Conservation (phyloP, 2,888 invertebrate species). For the Epinotia brunnichana region DNA sequence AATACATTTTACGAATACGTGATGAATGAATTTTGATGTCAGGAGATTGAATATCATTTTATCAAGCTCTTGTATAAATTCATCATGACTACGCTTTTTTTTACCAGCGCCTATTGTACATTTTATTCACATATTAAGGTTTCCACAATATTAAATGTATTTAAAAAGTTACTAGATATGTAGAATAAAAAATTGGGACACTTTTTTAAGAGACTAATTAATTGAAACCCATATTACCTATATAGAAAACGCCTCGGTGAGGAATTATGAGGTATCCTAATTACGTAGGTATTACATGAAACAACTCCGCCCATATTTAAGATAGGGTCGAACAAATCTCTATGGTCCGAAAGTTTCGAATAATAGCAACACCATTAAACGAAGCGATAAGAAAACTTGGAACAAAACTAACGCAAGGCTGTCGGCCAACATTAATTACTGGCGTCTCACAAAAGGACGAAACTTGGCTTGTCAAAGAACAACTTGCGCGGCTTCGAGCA, state of each 20-base stretch:
- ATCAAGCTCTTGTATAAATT: neutral
- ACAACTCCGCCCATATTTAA: constrained; percentile 10
- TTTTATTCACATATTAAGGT: too few relatives aligned
- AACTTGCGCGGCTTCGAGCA: constrained; percentile 59
- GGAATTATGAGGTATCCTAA: too few relatives aligned
- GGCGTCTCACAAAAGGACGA: constrained; percentile 61
- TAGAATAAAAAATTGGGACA: too few relatives aligned
- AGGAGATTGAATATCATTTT: neutral
- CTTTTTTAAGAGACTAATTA: too few relatives aligned
- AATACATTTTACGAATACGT: neutral
- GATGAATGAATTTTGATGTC: neutral
- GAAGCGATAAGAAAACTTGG: constrained; percentile 64
- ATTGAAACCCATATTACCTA: too few relatives aligned
- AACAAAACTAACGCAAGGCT: constrained; percentile 54
- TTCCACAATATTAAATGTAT: too few relatives aligned
- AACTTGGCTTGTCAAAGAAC: constrained; percentile 63
- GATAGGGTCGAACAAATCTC: constrained; percentile 36
- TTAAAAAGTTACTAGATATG: too few relatives aligned
- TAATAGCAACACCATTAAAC: constrained; percentile 61
- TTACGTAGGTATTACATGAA: neutral
- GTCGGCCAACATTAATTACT: constrained; percentile 74
- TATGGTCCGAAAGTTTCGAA: constrained; percentile 55
- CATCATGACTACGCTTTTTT: too few relatives aligned
- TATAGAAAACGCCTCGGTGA: too few relatives aligned
- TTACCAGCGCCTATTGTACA: too few relatives aligned